A percentile compares a stretch with the other conserved stretches of the same genome.
Evolutionary conservation across 2,888 invertebrate species (phyloP).

Genomic region (Cryptus armator): DNA sequence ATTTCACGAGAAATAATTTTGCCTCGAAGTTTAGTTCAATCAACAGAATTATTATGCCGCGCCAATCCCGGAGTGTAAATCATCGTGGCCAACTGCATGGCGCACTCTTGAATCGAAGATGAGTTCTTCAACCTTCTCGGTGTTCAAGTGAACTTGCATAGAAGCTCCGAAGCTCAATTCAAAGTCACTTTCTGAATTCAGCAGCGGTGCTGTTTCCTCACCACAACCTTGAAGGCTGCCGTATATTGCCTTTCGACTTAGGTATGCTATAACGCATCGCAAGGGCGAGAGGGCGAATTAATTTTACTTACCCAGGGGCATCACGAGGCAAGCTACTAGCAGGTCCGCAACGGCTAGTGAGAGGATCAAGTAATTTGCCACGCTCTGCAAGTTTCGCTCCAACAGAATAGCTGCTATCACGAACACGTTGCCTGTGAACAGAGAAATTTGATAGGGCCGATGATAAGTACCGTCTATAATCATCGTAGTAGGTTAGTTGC

Average conservation of each 20-base stretch:
- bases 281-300: slow-evolving; percentile 11
- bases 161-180: slow-evolving; percentile 27
- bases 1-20: slow-evolving; percentile 30
- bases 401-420: slow-evolving; percentile 96
- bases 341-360: slow-evolving; percentile 97
- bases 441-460: slow-evolving; percentile 45
- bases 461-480: slow-evolving; percentile 18
- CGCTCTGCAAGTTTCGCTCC: slow-evolving; percentile 94
- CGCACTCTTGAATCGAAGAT: slow-evolving; percentile 47
- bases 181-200: slow-evolving; percentile 45
- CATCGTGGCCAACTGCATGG: slow-evolving; percentile 12
- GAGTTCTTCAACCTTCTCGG: neutral
- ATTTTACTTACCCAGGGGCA: slow-evolving; percentile 87
- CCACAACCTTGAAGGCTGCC: neutral
- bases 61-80: slow-evolving; percentile 28
- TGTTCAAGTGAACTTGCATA: neutral
- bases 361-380: slow-evolving; percentile 96
- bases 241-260: neutral
- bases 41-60: slow-evolving; percentile 41
- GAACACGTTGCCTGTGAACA: slow-evolving; percentile 93
- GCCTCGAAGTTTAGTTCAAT: slow-evolving; percentile 55
- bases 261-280: neutral
- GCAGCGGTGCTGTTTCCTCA: slow-evolving; percentile 4
- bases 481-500: neutral
- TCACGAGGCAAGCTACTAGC: slow-evolving; percentile 93